Evolutionary conservation across 2,797 vertebrate species (phyloP).

Genomic region (Periophthalmus magnuspinnatus): DNA sequence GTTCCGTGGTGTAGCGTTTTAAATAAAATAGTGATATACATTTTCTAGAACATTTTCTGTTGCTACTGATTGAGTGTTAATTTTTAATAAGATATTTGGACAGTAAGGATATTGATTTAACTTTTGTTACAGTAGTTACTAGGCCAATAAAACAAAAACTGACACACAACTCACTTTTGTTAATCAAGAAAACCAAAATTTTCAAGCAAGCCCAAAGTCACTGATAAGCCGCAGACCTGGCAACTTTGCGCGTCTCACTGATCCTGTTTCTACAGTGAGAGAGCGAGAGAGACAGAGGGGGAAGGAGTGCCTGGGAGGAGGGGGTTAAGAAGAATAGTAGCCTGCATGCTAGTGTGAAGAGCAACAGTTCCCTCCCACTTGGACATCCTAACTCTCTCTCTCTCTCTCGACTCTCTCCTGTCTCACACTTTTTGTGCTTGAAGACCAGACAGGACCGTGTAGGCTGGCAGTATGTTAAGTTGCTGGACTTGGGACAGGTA

Average conservation of each 20-base stretch:
- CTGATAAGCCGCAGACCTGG: background rate
- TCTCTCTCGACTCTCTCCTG: conserved; percentile 14
- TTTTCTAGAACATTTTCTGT: too few relatives aligned
- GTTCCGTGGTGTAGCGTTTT: too few relatives aligned
- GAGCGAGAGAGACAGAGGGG: conserved; percentile 15
- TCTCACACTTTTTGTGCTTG: conserved; percentile 6
- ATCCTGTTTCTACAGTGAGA: conserved; percentile 61
- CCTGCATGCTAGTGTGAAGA: conserved; percentile 44
- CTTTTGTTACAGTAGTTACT: too few relatives aligned
- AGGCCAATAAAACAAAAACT: too few relatives aligned
- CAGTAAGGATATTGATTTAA: background rate
- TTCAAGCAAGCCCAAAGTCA: background rate
- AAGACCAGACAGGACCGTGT: background rate
- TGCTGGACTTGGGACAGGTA: conserved; percentile 44
- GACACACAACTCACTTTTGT: too few relatives aligned
- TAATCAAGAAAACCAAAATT: background rate
- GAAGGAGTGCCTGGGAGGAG: conserved; percentile 25
- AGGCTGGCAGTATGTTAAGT: conserved; percentile 24
- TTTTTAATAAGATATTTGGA: too few relatives aligned
- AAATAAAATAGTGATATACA: too few relatives aligned
- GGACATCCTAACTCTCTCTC: conserved; percentile 18
- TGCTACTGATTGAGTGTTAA: too few relatives aligned
- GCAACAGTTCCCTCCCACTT: conserved; percentile 53
- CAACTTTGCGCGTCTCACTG: background rate
- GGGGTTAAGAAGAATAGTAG: conserved; percentile 34